Base-by-base conservation (phyloP, 2,113 vertebrate genomes). In the Dunckerocampus dactyliophorus region DNA sequence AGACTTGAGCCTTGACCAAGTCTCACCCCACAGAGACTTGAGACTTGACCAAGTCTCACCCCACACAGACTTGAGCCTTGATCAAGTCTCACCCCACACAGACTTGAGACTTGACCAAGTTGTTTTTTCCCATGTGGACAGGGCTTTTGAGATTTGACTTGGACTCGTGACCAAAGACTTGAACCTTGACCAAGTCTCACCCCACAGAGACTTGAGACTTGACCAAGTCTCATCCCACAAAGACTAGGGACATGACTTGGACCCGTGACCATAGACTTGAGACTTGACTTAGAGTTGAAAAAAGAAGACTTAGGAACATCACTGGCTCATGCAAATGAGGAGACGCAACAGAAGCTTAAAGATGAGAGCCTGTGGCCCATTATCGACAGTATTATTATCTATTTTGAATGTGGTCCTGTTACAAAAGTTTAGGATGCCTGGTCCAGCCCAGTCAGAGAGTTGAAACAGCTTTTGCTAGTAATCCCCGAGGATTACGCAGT, bases 401-500 rank as follows among this genome's bases (percentile, higher is more conserved):
- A 45, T 42, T 61, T 55, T 20, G 53, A 46, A 67, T 37, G 54
- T 31, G 22, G 24, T 15, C 16, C 21, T 21, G 46, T 72, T n/a
- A 39, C 39, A 55, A 54, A 72, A 59, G 54, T 69, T 71, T 45
- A 42, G 34, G 50, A 34, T 12, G 19, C 37, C 39, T 37, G 20
- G 39, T 63, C 59, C 24, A 62, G 37, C 57, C 42, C 66, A 61
- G 82, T 85, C 74, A 75, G 51, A 65, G 76, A 85, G 74, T 75
- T 77, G 71, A 80, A 63, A 50, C 74, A 63, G 77, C 64, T 80
- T 81, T 80, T 39, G 24, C 17, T 54, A 66, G 63, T 89, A 88
- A 89, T 89, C 86, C 84, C 15, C 37, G 39, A 72, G 83, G 84
- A 87, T 87, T 86, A 84, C 55, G 37, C 52, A 75, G 51, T 79